A percentile compares a stretch with the other conserved stretches of the same genome.
phyloP scores from a whole-genome alignment of 2,797 vertebrate species.

The Mycteria americana region DNA sequence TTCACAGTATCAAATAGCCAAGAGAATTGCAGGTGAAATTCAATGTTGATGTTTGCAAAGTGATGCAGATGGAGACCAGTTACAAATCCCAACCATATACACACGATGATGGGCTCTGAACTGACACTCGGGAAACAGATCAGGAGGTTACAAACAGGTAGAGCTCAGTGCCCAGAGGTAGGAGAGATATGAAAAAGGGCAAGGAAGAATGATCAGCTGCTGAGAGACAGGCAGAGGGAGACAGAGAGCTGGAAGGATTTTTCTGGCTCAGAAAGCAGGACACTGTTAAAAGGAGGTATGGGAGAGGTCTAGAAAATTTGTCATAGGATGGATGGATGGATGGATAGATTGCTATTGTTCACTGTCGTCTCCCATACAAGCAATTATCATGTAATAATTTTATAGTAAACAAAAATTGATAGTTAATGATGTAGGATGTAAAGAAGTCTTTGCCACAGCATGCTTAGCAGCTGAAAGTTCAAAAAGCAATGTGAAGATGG shows the following conservation, averaged over 20 bases:
- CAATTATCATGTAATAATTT: neutral
- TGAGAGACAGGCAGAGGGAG: neutral
- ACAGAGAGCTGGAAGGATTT: neutral
- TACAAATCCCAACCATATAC: neutral
- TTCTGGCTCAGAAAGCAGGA: neutral
- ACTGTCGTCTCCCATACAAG: neutral
- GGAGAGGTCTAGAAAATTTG: neutral
- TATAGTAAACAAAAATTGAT: neutral
- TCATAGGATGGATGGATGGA: neutral
- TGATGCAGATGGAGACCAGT: neutral
- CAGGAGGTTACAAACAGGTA: neutral
- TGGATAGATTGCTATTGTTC: neutral
- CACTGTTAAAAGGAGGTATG: neutral
- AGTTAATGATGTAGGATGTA: neutral
- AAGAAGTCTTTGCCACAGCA: neutral
- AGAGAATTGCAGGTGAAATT: neutral
- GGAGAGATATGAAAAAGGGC: neutral
- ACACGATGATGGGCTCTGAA: neutral
- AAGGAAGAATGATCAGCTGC: neutral
- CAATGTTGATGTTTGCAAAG: neutral
- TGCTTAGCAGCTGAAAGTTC: neutral
- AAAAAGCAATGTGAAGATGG: neutral
- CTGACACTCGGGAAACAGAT: neutral
- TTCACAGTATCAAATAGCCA: neutral
- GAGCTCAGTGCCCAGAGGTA: neutral